Evolutionary conservation across 2,888 invertebrate species (phyloP).

Genomic region (Mycalesis mineus): DNA sequence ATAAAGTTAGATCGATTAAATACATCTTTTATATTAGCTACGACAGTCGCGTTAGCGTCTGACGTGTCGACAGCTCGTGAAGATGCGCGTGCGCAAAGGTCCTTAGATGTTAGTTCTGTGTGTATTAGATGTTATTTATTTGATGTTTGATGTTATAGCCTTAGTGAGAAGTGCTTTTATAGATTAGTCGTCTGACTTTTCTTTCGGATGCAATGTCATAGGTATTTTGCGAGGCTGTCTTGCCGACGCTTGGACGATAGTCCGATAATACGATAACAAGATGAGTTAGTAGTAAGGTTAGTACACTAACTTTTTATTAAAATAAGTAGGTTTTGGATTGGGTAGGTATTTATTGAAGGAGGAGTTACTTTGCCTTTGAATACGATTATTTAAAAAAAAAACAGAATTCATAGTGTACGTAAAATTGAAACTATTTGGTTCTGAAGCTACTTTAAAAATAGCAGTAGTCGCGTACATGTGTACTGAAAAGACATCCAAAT

Average conservation of each 20-base stretch:
- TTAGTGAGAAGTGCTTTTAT: conserved; percentile 73
- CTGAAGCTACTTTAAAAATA: too few relatives aligned
- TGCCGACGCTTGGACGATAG: not conserved
- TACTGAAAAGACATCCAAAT: not conserved
- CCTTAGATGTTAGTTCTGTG: conserved; percentile 35
- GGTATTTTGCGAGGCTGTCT: not conserved
- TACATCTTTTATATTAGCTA: too few relatives aligned
- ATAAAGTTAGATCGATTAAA: too few relatives aligned
- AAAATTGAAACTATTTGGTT: too few relatives aligned
- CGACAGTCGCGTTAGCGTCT: too few relatives aligned
- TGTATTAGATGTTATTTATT: conserved; percentile 49
- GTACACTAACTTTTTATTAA: too few relatives aligned
- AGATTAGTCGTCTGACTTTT: conserved; percentile 46
- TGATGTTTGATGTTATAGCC: conserved; percentile 72
- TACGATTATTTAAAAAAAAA: too few relatives aligned
- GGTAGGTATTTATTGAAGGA: too few relatives aligned
- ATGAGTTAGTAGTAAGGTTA: too few relatives aligned
- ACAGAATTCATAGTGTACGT: too few relatives aligned
- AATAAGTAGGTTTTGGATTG: too few relatives aligned
- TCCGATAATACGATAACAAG: not conserved
- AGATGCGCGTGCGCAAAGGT: conserved; percentile 12
- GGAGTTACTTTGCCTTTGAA: too few relatives aligned
- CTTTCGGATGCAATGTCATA: conserved; percentile 16
- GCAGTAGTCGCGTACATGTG: not conserved
- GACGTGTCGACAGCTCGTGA: not conserved